Base-by-base conservation (phyloP, 2,888 invertebrate genomes). In the Eristalinus sepulchralis region DNA sequence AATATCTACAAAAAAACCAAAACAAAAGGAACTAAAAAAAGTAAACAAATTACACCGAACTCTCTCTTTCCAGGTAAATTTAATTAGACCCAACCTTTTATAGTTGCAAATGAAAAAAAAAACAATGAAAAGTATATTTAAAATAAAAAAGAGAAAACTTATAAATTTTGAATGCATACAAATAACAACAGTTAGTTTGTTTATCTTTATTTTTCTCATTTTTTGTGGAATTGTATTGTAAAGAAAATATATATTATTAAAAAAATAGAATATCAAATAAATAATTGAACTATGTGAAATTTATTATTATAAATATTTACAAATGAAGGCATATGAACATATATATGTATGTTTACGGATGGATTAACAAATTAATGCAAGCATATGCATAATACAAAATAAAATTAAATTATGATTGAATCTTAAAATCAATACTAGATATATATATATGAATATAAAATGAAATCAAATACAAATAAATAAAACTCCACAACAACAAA, bases 301-400 rank as follows among this genome's bases (percentile, higher is more conserved):
- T 86, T 88, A 79, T 80, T 75, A 81, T 83, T 66, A 80, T 83
- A 84, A 88, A 89, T 89, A 90, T 89, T 89, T 90, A 90, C 90
- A 73, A 88, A 89, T 82, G 75, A 76, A 82, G 67, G 67, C 67
- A 59, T 88, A 62, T 83, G 20, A 22, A 22, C 57, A 24, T 57
- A 78, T 79, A 78, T 67, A 72, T 71, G 63, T 88, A 66, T 87
- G 72, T 87, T 53, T 73, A 85, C 72, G 36, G 67, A 70, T 39
- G 31, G 68, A 80, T 62, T 27, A 27, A 80, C 17, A 71, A 64
- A 70, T 33, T 59, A 53, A 60, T 47, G 17, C 17, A 67, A 72
- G 71, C 59, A 73, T 86, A 86, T 79, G 71, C 86, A 83, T 86
- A 77, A 82, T 53, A 77, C 72, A 83, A 73, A 86, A 79, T 62